phyloP scores from a whole-genome alignment of 2,797 vertebrate genomes.

The Pachyuromys duprasi region DNA sequence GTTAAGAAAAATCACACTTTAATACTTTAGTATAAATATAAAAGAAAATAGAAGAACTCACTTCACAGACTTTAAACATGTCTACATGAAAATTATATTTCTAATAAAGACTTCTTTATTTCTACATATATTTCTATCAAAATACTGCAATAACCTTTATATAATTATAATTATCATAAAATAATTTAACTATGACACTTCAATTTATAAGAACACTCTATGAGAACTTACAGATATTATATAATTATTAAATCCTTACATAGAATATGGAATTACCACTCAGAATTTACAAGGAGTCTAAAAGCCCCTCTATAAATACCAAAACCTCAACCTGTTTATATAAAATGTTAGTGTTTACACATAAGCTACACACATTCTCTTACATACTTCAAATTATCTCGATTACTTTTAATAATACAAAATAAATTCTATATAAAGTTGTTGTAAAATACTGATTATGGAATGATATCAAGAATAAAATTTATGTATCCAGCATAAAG shows the following conservation, averaged over 20 bases:
- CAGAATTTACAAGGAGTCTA: not conserved
- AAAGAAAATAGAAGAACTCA: conserved; percentile 41
- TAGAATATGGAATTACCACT: conserved; percentile 16
- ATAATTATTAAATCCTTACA: conserved; percentile 62
- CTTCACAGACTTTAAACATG: conserved; percentile 48
- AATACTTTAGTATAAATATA: conserved; percentile 62
- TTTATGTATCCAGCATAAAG: not conserved
- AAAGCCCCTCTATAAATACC: not conserved
- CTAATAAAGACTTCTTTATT: not conserved
- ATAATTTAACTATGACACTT: not conserved
- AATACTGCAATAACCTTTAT: conserved; percentile 12
- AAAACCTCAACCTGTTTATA: not conserved
- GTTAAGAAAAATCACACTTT: conserved; percentile 75
- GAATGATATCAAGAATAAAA: not conserved
- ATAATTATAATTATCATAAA: conserved; percentile 55
- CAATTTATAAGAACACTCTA: conserved; percentile 33
- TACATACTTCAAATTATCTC: not conserved
- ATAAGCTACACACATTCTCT: not conserved
- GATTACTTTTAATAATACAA: not conserved
- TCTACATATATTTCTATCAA: no score
- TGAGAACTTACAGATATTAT: conserved; percentile 32
- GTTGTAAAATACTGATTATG: not conserved
- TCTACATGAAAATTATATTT: conserved; percentile 26
- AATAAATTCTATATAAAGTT: not conserved
- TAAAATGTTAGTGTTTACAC: not conserved